Conservation (phyloP, 30 jellyfish, hydroid and myxozoan genomes). For the Cassiopea andromeda region DNA sequence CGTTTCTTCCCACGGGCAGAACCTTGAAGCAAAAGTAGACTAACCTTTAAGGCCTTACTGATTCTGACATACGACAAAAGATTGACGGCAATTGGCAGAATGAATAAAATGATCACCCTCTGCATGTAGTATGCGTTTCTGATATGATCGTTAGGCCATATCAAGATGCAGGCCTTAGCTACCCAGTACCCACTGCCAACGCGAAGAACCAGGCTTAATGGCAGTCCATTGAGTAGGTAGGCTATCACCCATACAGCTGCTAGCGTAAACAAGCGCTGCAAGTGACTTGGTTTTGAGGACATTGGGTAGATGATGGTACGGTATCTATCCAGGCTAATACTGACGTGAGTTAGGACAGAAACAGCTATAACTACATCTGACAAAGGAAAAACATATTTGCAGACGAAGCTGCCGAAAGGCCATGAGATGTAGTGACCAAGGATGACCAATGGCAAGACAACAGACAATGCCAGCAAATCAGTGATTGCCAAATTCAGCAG, state of each 20-base stretch:
- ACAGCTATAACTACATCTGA: conserved; percentile 85
- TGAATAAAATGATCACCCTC: conserved; percentile 55
- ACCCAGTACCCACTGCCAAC: conserved; percentile 77
- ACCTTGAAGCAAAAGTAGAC: conserved; percentile 69
- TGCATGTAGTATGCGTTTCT: conserved; percentile 43
- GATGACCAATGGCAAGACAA: conserved; percentile 64
- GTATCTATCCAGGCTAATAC: conserved; percentile 86
- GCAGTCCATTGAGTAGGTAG: conserved; percentile 73
- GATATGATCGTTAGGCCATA: conserved; percentile 66
- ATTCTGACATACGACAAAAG: conserved; percentile 70
- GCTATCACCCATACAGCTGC: conserved; percentile 74
- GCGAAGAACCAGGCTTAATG: conserved; percentile 68
- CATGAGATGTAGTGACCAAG: conserved; percentile 62
- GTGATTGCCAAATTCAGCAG: conserved; percentile 86
- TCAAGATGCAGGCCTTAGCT: conserved; percentile 53
- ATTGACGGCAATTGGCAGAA: conserved; percentile 82
- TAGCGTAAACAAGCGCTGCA: conserved; percentile 53
- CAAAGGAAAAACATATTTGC: conserved; percentile 79
- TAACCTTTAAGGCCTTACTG: conserved; percentile 63
- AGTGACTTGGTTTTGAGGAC: conserved; percentile 66
- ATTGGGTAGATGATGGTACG: conserved; percentile 80
- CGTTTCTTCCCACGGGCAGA: conserved; percentile 82
- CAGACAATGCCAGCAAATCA: conserved; percentile 62
- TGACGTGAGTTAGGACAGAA: conserved; percentile 83
- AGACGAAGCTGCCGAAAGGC: conserved; percentile 92